Evolutionary conservation across 1,140 invertebrate species (phyloP).

Genomic region (Lepidostoma basale): DNA sequence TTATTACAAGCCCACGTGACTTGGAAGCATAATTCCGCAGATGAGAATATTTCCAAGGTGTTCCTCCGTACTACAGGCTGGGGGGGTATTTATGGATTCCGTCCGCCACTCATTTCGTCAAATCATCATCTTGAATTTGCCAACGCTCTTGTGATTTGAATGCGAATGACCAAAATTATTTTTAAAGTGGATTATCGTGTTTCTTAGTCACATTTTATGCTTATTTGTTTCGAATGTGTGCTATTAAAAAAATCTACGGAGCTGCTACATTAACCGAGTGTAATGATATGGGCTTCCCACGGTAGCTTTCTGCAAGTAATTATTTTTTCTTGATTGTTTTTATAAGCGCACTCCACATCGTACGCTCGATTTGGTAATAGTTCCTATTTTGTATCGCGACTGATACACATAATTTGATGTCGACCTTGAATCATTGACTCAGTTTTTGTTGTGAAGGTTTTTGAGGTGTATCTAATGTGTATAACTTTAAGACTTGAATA

Average conservation of each 20-base stretch:
- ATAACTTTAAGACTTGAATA: too few species aligned
- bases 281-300: too few species aligned
- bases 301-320: too few species aligned
- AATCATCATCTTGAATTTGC: not conserved
- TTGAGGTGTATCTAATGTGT: too few species aligned
- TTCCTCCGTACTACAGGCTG: not conserved
- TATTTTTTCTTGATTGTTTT: too few species aligned
- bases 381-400: too few species aligned
- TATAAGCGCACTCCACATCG: too few species aligned
- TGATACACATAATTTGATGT: too few species aligned
- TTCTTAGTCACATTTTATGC: not conserved
- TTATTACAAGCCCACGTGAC: slow-evolving; percentile 17
- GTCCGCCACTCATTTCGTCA: not conserved
- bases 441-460: too few species aligned
- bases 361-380: too few species aligned
- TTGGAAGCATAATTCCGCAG: not conserved
- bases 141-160: not conserved
- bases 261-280: too few species aligned
- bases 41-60: slow-evolving; percentile 1
- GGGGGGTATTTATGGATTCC: not conserved
- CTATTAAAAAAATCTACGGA: not conserved
- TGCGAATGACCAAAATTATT: slow-evolving; percentile 1
- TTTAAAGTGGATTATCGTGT: not conserved
- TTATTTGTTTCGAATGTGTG: not conserved
- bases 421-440: too few species aligned